phyloP scores from a whole-genome alignment of 64 coral and sea anemone species.

The Pocillopora damicornis region DNA sequence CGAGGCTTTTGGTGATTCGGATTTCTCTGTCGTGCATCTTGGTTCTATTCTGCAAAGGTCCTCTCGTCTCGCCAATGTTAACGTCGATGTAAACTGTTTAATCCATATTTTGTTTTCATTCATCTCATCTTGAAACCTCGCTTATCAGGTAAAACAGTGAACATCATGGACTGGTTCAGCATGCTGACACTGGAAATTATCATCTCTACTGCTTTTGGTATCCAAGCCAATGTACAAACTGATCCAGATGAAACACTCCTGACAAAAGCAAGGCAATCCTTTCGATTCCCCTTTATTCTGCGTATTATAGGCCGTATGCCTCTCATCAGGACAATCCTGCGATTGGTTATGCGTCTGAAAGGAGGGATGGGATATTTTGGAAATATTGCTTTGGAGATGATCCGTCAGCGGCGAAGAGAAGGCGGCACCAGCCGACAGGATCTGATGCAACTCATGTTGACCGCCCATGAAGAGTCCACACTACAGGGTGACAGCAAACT shows the following conservation, averaged over 20 bases:
- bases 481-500: conserved; percentile 34
- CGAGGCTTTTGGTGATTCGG: too few species aligned
- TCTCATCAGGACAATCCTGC: not conserved
- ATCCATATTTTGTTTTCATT: not conserved
- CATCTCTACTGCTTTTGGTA: conserved; percentile 63
- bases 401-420: conserved; percentile 22
- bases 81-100: too few species aligned
- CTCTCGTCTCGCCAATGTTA: too few species aligned
- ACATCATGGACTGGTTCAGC: conserved; percentile 55
- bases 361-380: conserved; percentile 17
- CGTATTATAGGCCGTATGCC: conserved; percentile 1
- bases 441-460: conserved; percentile 59
- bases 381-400: conserved; percentile 32
- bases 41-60: too few species aligned
- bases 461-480: conserved; percentile 23
- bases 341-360: not conserved
- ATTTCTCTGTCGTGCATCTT: too few species aligned
- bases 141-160: conserved; percentile 55
- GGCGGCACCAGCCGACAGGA: conserved; percentile 16
- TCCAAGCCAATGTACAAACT: conserved; percentile 44
- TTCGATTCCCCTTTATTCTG: not conserved
- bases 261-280: not conserved
- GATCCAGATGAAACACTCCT: conserved; percentile 29
- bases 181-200: conserved; percentile 61
- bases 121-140: too few species aligned